Evolutionary conservation across 2,888 invertebrate species (phyloP), one percentile per base, ranked within the genome.

Genomic region (Operophtera brumata): DNA sequence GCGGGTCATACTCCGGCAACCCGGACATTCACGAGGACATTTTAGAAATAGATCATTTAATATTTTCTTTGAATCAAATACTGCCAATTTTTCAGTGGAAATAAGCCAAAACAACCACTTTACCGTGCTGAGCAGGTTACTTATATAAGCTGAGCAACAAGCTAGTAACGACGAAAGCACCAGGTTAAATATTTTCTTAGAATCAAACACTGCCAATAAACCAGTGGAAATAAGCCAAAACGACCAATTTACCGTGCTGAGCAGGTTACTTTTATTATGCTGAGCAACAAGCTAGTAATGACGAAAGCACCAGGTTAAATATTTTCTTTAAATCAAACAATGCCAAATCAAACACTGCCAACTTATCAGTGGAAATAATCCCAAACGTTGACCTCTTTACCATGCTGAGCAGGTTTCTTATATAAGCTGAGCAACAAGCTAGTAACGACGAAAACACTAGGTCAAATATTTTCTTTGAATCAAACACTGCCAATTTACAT

Each of bases 111-210:
- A 20, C 13, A 6, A 42, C 26, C 10, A 26, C 42, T 41, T 35
- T 35, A 28, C 35, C 0, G 8, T 50, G 44, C 37, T 39, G 50
- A 50, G 50, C 43, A 44, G 37, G 44, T 49, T 49, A 49, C 49
- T n/a, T n/a, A n/a, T n/a, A n/a, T 2, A 26, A 26, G 26, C 26
- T 26, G 1, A 28, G 14, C 20, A 36, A 26, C 1, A 36, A 11
- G 28, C 13, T 13, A 36, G 36, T 49, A 49, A 28, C 14, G 48
- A 48, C 41, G 48, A 48, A 48, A 6, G 48, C 42, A 42, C 4
- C 0, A n/a, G 32, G 10, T 8, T 12, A 3, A 34, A 48, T 41
- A 41, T 48, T 34, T 42, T 42, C n/a, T 35, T 36, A 26, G 35
- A 35, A 13, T 25, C 28, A 48, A 11, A 36, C 35, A 8, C 6